These are phyloP conservation scores for Trachemys scripta DNA, from an alignment of 2,113 vertebrate species.

Conservation along the genomic window DNA sequence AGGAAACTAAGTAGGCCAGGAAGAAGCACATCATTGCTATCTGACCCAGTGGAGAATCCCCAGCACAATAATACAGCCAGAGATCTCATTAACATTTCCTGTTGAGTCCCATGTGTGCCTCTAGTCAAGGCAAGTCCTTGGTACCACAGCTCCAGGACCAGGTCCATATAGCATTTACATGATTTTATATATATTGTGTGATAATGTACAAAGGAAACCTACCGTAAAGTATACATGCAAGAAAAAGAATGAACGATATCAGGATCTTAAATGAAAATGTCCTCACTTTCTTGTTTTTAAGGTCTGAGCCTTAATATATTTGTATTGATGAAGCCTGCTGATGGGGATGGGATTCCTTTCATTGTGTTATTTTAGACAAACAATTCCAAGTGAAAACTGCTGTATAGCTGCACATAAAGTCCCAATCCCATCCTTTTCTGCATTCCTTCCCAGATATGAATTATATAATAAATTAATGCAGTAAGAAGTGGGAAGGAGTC, in stretches of 20 bases:
- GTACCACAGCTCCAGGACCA: neutral
- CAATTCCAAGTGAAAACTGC: too few relatives aligned
- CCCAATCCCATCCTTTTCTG: neutral
- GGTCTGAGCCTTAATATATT: neutral
- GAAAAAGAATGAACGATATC: neutral
- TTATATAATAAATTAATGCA: neutral
- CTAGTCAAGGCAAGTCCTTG: neutral
- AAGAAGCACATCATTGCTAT: neutral
- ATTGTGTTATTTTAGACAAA: neutral
- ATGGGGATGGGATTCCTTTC: neutral
- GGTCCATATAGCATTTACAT: neutral
- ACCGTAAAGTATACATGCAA: neutral
- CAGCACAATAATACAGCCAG: neutral
- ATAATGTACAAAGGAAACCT: neutral
- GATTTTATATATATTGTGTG: neutral
- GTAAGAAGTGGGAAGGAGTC: neutral
- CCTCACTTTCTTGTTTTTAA: neutral
- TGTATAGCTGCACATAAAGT: neutral
- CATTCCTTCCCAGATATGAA: neutral
- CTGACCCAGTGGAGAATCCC: neutral
- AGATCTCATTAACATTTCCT: neutral
- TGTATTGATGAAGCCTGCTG: neutral
- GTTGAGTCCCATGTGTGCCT: neutral
- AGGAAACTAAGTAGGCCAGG: neutral
- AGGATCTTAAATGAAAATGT: neutral